phyloP scores from a whole-genome alignment of 2,888 invertebrate genomes.

The Oscheius myriophilus region DNA sequence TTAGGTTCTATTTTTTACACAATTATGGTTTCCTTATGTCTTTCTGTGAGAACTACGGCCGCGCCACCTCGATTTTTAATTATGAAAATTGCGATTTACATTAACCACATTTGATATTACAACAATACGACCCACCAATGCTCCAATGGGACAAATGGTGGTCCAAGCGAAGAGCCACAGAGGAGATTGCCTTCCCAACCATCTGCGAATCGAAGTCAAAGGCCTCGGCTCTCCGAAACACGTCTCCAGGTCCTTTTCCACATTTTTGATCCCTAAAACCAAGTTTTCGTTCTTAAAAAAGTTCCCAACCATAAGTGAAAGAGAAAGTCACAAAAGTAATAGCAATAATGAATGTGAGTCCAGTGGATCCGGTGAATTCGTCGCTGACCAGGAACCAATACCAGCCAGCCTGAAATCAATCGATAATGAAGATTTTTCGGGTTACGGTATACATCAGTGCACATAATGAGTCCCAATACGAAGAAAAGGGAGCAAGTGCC shows the following conservation, averaged over 20 bases:
- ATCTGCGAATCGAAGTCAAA: not conserved
- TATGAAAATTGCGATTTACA: too few relatives aligned
- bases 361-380: slow-evolving; percentile 15
- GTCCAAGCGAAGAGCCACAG: slow-evolving; percentile 18
- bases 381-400: slow-evolving; percentile 21
- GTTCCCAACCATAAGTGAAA: not conserved
- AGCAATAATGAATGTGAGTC: slow-evolving; percentile 2
- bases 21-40: too few relatives aligned
- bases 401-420: slow-evolving; percentile 13
- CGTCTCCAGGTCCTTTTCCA: slow-evolving; percentile 3
- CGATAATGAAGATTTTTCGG: not conserved
- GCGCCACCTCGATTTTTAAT: too few relatives aligned
- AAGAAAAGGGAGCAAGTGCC: slow-evolving; percentile 25
- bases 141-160: slow-evolving; percentile 6
- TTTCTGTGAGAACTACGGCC: too few relatives aligned
- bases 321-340: not conserved
- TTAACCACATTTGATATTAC: too few relatives aligned
- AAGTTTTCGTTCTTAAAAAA: not conserved
- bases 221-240: slow-evolving; percentile 6
- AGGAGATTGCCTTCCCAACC: slow-evolving; percentile 12
- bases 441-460: slow-evolving; percentile 17
- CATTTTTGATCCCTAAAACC: too few relatives aligned
- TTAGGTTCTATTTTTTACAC: too few relatives aligned
- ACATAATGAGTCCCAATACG: slow-evolving; percentile 30
- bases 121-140: not conserved